Conservation (phyloP, 2,888 invertebrate genomes). For the Stenodera caucasica region DNA sequence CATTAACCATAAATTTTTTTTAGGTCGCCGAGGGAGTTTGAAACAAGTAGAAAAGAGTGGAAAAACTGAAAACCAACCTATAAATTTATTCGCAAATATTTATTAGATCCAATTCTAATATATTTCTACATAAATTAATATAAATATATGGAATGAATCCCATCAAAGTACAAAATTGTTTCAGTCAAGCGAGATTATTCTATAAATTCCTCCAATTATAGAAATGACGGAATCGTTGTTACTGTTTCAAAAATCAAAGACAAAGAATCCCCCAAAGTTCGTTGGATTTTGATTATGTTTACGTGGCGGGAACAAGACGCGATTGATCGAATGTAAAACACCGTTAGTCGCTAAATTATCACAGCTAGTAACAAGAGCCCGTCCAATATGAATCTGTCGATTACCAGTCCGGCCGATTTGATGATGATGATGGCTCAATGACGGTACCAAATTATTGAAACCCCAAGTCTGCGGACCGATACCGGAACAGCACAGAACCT, state of each 20-base stretch:
- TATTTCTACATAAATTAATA: too few relatives aligned
- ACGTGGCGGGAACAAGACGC: slow-evolving; percentile 58
- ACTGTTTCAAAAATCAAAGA: slow-evolving; percentile 52
- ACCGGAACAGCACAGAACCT: slow-evolving; percentile 54
- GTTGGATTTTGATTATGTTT: slow-evolving; percentile 40
- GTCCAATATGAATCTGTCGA: slow-evolving; percentile 48
- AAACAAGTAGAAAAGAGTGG: too few relatives aligned
- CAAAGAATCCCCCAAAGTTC: slow-evolving; percentile 47
- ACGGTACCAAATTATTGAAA: slow-evolving; percentile 50
- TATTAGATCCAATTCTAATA: too few relatives aligned
- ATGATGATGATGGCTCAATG: slow-evolving; percentile 47
- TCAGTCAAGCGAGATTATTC: too few relatives aligned
- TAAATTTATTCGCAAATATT: too few relatives aligned
- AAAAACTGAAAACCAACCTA: too few relatives aligned
- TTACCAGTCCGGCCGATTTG: slow-evolving; percentile 48
- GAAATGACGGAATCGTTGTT: too few relatives aligned
- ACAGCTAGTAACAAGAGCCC: slow-evolving; percentile 50
- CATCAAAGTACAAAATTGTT: too few relatives aligned
- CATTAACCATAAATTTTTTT: too few relatives aligned
- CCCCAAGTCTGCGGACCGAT: slow-evolving; percentile 53
- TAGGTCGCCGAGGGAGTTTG: too few relatives aligned
- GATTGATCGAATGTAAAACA: slow-evolving; percentile 61
- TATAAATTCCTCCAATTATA: too few relatives aligned
- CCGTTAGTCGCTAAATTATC: slow-evolving; percentile 63
- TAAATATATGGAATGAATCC: too few relatives aligned